These are phyloP conservation scores for Chironomus tepperi DNA, from an alignment of 1,140 invertebrate genomes.

Conservation along the genomic window DNA sequence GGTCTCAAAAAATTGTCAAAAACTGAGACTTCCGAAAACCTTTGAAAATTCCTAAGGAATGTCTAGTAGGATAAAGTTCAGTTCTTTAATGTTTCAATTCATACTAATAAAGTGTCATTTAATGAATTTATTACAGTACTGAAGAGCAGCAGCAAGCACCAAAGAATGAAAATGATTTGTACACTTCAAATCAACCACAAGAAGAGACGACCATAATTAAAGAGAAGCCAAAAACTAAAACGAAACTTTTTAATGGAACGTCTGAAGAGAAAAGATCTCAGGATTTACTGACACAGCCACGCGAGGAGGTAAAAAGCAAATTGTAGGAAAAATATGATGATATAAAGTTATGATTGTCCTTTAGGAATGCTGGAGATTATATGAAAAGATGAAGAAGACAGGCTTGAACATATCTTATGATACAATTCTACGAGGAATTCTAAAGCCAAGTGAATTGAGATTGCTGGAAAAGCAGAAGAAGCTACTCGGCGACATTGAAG, in stretches of 20 bases:
- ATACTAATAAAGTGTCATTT: too few relatives aligned
- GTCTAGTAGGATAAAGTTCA: too few relatives aligned
- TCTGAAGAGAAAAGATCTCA: constrained; percentile 12
- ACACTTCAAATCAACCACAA: neutral
- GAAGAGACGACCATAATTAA: neutral
- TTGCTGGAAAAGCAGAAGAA: constrained; percentile 44
- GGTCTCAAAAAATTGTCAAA: too few relatives aligned
- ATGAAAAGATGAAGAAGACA: constrained; percentile 57
- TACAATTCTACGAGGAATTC: constrained; percentile 58
- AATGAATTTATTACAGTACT: constrained; percentile 25
- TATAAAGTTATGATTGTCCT: constrained; percentile 26
- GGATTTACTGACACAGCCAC: neutral
- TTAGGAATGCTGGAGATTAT: constrained; percentile 58
- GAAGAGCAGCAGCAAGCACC: neutral
- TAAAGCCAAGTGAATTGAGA: constrained; percentile 60
- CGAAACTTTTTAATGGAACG: constrained; percentile 3
- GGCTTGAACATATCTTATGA: constrained; percentile 59
- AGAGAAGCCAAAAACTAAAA: neutral
- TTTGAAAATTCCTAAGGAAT: too few relatives aligned
- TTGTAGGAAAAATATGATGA: constrained; percentile 44
- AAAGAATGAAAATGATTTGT: constrained; percentile 2
- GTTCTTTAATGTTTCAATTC: neutral
- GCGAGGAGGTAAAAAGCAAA: constrained; percentile 31
- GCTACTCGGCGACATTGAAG: constrained; percentile 32
- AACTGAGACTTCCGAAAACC: too few relatives aligned